Evolutionary conservation across 2,797 vertebrate species (phyloP), one percentile per base, ranked within the genome.

Genomic region (Petrocephalus schoutedeni): DNA sequence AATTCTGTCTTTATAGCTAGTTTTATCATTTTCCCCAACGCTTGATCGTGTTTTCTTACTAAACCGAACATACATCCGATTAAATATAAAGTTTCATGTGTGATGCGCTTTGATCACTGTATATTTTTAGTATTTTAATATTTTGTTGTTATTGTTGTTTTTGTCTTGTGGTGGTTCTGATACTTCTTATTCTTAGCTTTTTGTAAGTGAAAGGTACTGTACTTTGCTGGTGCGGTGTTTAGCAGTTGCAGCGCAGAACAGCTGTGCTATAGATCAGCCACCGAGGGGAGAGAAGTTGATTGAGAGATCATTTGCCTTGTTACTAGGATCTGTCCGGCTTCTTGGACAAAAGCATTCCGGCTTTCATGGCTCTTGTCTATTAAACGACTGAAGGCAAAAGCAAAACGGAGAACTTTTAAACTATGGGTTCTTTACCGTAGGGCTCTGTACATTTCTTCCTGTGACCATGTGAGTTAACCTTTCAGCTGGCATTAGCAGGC

Each of bases 281-380:
- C 19, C 56, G 56, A 45, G 28, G 56, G n/a, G 21, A 41, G 49
- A 87, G 49, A 53, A 88, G 89, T 41, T 80, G 56, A 91, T 56
- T 80, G 12, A 87, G 85, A 89, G 85, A 89, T 56, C 32, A 86
- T 87, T 56, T 86, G 87, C 45, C 89, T 67, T 51, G 67, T 88
- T 89, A n/a, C 54, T 67, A 36, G 32, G 45, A 45, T 53, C 80
- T 88, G 85, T 16, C 88, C 16, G 0, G 10, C 80, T 85, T 41
- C 80, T 56, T n/a, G 36, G 87, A 88, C 83, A 71, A 87, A 91
- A 91, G 89, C 89, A 91, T 90, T 90, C 89, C 89, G 92, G 86
- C 88, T 86, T 89, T 64, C 28, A 77, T 58, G 49, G 21, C 71
- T 74, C 77, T 89, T 87, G 88, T 90, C 86, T 49, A 77, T 88